phyloP scores from a whole-genome alignment of 2,888 invertebrate genomes.

The Dysmachus trigonus region DNA sequence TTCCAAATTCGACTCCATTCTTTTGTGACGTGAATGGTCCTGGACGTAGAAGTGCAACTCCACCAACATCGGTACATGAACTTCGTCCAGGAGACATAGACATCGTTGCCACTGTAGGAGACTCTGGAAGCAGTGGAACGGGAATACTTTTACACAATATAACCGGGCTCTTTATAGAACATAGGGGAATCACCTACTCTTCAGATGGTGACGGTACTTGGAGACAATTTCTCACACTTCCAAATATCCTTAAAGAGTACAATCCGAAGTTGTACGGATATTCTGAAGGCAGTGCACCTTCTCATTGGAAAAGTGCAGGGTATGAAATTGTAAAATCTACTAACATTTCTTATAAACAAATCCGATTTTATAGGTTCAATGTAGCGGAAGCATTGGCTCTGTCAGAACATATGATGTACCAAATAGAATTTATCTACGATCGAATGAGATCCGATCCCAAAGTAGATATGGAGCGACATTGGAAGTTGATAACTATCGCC shows the following conservation, averaged over 20 bases:
- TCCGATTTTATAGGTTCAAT: conserved; percentile 63
- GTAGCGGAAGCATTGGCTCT: conserved; percentile 70
- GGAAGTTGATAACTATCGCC: conserved; percentile 72
- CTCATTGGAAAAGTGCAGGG: conserved; percentile 61
- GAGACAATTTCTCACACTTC: conserved; percentile 67
- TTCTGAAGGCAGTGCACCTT: conserved; percentile 66
- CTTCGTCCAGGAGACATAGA: conserved; percentile 72
- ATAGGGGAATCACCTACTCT: conserved; percentile 66
- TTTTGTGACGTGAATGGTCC: conserved; percentile 61
- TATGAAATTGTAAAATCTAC: background rate
- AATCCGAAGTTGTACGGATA: conserved; percentile 73
- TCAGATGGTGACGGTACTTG: conserved; percentile 68
- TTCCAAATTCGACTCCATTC: conserved; percentile 47
- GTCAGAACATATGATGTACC: conserved; percentile 68
- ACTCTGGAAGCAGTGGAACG: conserved; percentile 70
- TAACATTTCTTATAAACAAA: background rate
- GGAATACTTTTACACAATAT: conserved; percentile 63
- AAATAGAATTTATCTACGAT: conserved; percentile 68
- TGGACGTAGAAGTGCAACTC: conserved; percentile 57
- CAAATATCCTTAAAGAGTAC: conserved; percentile 72
- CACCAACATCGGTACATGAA: conserved; percentile 68
- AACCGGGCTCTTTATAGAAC: conserved; percentile 63
- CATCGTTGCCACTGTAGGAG: conserved; percentile 70
- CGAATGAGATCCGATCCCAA: conserved; percentile 67
- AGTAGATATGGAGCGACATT: conserved; percentile 68